These are phyloP conservation scores for Lasaia peninsularis DNA, from an alignment of 1,140 invertebrate genomes.

Conservation along the genomic window DNA sequence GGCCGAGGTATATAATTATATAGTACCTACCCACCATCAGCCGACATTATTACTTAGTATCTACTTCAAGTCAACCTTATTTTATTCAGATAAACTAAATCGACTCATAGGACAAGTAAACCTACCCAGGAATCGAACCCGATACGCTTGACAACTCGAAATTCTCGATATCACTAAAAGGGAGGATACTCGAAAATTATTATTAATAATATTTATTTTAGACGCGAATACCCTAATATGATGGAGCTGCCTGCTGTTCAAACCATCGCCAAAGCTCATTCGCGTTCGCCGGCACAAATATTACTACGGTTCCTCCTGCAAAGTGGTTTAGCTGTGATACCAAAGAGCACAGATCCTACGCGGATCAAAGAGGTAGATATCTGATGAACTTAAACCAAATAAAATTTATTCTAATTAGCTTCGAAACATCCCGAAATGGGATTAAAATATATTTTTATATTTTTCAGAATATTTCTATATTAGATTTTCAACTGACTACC, in stretches of 20 bases:
- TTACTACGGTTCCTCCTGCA: conserved; percentile 87
- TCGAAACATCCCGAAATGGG: too few species aligned
- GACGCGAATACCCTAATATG: conserved; percentile 80
- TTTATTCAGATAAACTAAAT: too few species aligned
- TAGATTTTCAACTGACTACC: conserved; percentile 56
- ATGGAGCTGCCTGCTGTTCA: conserved; percentile 82
- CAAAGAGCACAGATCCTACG: conserved; percentile 87
- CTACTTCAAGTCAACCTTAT: too few species aligned
- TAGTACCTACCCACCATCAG: too few species aligned
- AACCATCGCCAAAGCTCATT: conserved; percentile 82
- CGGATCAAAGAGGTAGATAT: conserved; percentile 78
- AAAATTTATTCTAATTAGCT: background rate
- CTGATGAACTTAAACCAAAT: background rate
- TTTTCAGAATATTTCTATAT: conserved; percentile 59
- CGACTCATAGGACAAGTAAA: too few species aligned
- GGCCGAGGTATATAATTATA: too few species aligned
- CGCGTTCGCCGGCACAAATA: conserved; percentile 87
- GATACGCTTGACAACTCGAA: too few species aligned
- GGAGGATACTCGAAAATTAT: too few species aligned
- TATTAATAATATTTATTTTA: conserved; percentile 36
- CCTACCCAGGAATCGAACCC: too few species aligned
- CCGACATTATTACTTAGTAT: too few species aligned
- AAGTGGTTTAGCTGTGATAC: conserved; percentile 86
- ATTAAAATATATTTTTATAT: too few species aligned
- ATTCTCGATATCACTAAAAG: too few species aligned